Base-by-base conservation (phyloP, 2,888 invertebrate species). In the Leucania comma region DNA sequence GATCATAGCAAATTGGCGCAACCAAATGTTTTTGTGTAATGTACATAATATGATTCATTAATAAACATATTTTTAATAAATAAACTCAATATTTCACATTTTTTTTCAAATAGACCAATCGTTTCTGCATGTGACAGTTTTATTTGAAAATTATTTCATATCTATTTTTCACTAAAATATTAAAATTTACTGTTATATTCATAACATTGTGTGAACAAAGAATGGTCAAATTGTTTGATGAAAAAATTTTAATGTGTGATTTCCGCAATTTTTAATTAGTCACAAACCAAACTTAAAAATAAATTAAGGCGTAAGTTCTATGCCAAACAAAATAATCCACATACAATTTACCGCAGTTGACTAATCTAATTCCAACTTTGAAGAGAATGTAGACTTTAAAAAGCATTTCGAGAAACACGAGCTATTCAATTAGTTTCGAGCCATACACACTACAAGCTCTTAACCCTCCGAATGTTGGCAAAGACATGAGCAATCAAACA, bases 401-500 rank as follows among this genome's bases (percentile, higher is more conserved):
- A 80, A 70, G 57, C 57, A 35, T 71, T 73, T 42, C 32, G 38
- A 61, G 51, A 72, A 72, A 70, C 60, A 50, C 70, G 67, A 63
- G 60, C 38, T 50, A 72, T 72, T 78, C 69, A 75, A 75, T 82
- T 78, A 78, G 71, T 70, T 69, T 58, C 20, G 24, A 64, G 51
- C 56, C 24, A 62, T 51, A 81, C 58, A 67, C 54, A 61, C 26
- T 51, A 63, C 74, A 65, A 73, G 72, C 82, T 67, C 32, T 57
- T 54, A 75, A 72, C 62, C 61, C 64, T 48, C 60, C 53, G 29
- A 72, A 48, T 59, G 56, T 57, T 62, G 50, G 29, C 70, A 81
- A 81, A 81, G 81, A 72, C 72, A 82, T 72, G 75, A 75, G 84
- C 75, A 84, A 84, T 82, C 70, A 79, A 84, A 79, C 54, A 75